These are phyloP conservation scores for Calyptomena viridis DNA, from an alignment of 2,113 vertebrate genomes.

Conservation along the genomic window DNA sequence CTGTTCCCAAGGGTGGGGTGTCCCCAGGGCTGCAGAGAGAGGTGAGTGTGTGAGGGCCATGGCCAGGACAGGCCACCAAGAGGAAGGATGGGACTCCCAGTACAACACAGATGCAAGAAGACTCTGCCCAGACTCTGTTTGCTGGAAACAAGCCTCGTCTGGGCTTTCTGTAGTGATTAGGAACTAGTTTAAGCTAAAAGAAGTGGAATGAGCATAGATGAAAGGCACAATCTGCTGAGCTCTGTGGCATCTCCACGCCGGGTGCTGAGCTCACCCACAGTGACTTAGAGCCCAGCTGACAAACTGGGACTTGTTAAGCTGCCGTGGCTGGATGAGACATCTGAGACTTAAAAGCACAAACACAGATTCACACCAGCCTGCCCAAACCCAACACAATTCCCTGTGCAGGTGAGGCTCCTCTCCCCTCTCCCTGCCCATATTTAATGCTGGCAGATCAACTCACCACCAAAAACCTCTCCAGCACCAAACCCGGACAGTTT, in stretches of 20 bases:
- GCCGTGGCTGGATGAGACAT: not conserved
- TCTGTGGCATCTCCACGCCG: not conserved
- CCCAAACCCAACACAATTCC: not conserved
- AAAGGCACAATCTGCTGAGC: not conserved
- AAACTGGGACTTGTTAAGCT: not conserved
- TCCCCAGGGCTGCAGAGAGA: not conserved
- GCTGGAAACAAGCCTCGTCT: not conserved
- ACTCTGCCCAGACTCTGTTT: not conserved
- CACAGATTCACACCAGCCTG: not conserved
- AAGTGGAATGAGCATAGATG: not conserved
- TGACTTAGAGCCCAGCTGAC: not conserved
- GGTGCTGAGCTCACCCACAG: not conserved
- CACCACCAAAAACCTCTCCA: not conserved
- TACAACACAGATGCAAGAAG: fast-evolving
- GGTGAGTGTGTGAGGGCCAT: fast-evolving
- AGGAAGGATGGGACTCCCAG: not conserved
- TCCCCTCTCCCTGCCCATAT: not conserved
- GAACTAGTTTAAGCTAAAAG: not conserved
- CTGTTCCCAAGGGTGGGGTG: not conserved
- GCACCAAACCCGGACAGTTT: not conserved
- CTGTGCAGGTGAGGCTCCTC: fast-evolving
- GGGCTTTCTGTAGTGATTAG: not conserved
- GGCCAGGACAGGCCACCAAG: not conserved
- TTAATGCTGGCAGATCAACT: too few relatives aligned
- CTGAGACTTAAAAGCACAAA: not conserved